Base-by-base conservation (phyloP, 1,140 invertebrate species). In the Drosophila ambigua region DNA sequence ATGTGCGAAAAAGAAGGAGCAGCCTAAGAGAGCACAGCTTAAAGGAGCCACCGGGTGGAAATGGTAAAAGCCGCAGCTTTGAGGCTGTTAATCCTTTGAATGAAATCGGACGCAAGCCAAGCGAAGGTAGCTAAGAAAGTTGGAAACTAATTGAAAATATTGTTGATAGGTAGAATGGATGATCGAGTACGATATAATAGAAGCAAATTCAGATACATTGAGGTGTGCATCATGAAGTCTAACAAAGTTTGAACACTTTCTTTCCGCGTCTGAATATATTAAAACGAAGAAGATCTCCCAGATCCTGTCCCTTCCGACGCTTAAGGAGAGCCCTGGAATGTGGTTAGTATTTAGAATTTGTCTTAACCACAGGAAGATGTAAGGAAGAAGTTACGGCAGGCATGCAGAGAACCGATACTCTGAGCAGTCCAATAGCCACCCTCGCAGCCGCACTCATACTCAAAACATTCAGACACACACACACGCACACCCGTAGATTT, bases 41-140 rank as follows among this genome's bases (percentile, higher is more conserved):
- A 67, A 77, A 67, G 72, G 76, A 55, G 62, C 45, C 65, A 45
- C 72, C 78, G 65, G 76, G 78, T 75, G 82, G 79, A 82, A 87
- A 80, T 82, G 72, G 83, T 43, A 69, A 82, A 82, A 88, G 76
- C 83, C 83, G 68, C 83, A 79, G 76, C 83, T 75, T 77, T 72
- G 76, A 64, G 82, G 78, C 68, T 88, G 79, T 79, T 88, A 87
- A 88, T 88, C 83, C 83, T 83, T 79, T 88, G 74, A 77, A 73
- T 72, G 72, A 72, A 88, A 82, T 64, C 58, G 65, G 63, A 67
- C 51, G 65, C 64, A 63, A 68, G 58, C 31, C 48, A 39, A 67
- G 50, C 49, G 67, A 51, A 59, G 82, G 77, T 35, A n/a, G 58
- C 46, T 50, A 8, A 4, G 20, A 61, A 26, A 78, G 44, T 43